Conservation (phyloP, 2,113 vertebrate genomes). For the Felis chaus region DNA sequence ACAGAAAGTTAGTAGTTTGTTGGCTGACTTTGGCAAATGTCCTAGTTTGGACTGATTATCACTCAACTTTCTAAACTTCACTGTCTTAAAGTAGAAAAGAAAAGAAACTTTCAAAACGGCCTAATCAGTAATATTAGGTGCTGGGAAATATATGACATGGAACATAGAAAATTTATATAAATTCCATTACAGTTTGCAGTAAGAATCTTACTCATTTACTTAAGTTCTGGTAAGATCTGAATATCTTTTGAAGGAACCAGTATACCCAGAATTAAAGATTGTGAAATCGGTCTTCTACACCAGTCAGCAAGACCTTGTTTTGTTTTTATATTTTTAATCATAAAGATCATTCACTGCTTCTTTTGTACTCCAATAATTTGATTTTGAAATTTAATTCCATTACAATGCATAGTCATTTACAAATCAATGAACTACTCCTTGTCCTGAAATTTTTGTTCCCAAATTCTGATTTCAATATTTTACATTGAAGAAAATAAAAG, state of each 20-base stretch:
- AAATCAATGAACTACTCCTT: neutral
- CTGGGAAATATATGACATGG: neutral
- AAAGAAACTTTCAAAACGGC: neutral
- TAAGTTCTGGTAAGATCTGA: neutral
- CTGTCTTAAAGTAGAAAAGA: conserved; percentile 26
- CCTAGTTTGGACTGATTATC: neutral
- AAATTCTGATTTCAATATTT: conserved; percentile 14
- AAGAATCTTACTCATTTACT: neutral
- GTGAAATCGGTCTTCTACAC: neutral
- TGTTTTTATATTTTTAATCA: neutral
- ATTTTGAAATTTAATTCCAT: conserved; percentile 23
- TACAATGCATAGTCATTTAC: neutral
- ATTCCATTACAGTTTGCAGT: neutral
- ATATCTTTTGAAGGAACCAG: neutral
- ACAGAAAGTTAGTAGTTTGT: neutral
- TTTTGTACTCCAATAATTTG: neutral
- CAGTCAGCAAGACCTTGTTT: neutral
- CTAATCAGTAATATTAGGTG: neutral
- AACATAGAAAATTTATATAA: neutral
- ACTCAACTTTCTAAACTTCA: neutral
- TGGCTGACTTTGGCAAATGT: neutral
- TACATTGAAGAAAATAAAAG: neutral
- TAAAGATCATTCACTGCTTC: neutral
- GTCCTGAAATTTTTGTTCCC: conserved; percentile 3
- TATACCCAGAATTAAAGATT: neutral